Percentiles rank a stretch among this genome's conserved stretches.
phyloP scores from a whole-genome alignment of 1,140 invertebrate genomes.

The Episyrphus balteatus region DNA sequence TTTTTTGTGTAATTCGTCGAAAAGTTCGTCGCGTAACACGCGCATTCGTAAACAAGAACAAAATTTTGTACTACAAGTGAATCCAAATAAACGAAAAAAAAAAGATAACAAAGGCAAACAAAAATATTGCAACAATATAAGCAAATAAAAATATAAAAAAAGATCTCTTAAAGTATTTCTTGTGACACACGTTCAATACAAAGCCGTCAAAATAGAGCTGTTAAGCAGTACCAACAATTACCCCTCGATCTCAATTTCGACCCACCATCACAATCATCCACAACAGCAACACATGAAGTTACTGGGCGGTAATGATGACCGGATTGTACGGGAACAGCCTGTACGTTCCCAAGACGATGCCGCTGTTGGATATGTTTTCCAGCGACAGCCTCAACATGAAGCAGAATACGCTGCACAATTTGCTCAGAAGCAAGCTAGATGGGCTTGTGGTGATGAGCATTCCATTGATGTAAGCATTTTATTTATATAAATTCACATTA shows the following conservation, averaged over 20 bases:
- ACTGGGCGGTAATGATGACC: conserved; percentile 34
- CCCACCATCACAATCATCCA: conserved; percentile 16
- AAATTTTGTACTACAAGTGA: no score
- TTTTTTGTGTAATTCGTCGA: no score
- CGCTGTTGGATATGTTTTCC: conserved; percentile 32
- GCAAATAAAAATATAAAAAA: no score
- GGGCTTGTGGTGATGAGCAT: conserved; percentile 33
- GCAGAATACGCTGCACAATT: conserved; percentile 33
- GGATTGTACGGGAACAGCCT: conserved; percentile 23
- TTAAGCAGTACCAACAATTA: conserved; percentile 21
- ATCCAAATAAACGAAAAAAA: no score
- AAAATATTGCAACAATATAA: no score
- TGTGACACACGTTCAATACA: conserved; percentile 19
- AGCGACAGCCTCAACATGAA: conserved; percentile 16
- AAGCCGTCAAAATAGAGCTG: conserved; percentile 37
- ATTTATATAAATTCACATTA: not conserved
- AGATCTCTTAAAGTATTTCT: no score
- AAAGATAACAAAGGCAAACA: no score
- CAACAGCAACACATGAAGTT: conserved; percentile 34
- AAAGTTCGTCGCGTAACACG: no score
- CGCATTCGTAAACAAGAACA: no score
- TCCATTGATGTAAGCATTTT: conserved; percentile 32
- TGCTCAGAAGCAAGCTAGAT: conserved; percentile 31
- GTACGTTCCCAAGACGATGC: conserved; percentile 15
- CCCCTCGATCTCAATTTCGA: conserved; percentile 28